Evolutionary conservation across 2,888 invertebrate genomes (phyloP).

Genomic region (Arenicola marina): DNA sequence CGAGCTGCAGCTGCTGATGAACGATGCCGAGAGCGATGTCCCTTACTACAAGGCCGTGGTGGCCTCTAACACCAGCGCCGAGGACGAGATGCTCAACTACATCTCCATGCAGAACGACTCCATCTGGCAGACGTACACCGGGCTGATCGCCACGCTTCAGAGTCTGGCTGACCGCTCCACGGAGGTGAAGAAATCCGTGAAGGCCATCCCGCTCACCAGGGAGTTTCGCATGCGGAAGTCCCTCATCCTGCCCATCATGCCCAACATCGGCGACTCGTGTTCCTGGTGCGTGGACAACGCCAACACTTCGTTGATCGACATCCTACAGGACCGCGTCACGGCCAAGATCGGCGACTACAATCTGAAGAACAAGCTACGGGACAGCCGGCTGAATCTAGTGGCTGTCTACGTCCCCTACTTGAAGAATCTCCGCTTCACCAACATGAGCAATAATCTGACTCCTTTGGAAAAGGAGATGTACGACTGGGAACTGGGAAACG

Average conservation of each 20-base stretch:
- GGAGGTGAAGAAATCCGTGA: background rate
- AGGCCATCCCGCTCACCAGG: background rate
- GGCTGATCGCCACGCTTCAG: background rate
- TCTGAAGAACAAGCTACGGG: too few species aligned
- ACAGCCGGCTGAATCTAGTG: background rate
- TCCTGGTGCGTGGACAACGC: background rate
- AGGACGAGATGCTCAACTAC: too few species aligned
- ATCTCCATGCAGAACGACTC: background rate
- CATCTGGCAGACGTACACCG: background rate
- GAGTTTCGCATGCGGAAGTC: background rate
- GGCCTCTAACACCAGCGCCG: too few species aligned
- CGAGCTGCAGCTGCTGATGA: background rate
- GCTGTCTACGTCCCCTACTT: background rate
- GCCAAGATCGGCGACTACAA: background rate
- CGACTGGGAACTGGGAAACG: too few species aligned
- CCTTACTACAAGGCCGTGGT: too few species aligned
- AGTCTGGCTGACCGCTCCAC: background rate
- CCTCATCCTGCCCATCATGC: background rate
- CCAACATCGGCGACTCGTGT: background rate
- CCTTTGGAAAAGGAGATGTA: background rate
- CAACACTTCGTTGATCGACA: background rate
- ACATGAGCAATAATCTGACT: too few species aligned
- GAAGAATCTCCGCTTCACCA: background rate
- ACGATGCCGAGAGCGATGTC: background rate
- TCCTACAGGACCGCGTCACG: background rate